Evolutionary conservation across 1,140 invertebrate species (phyloP).

Genomic region (Panonychus citri): DNA sequence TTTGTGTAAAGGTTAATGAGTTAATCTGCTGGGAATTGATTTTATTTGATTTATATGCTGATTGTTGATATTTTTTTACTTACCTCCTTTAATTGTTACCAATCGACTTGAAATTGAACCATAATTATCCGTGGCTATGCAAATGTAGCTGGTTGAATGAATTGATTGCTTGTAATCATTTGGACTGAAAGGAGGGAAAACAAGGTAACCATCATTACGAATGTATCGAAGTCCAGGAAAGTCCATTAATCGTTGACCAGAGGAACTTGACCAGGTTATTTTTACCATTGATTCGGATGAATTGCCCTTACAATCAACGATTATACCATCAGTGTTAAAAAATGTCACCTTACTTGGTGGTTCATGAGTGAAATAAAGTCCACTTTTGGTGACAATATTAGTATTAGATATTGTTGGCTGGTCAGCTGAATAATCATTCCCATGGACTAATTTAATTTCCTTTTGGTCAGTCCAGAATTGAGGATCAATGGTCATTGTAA

Average conservation of each 20-base stretch:
- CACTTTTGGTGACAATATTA: no score
- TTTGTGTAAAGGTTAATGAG: no score
- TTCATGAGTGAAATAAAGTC: conserved; percentile 26
- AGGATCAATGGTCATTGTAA: no score
- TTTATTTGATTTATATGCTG: no score
- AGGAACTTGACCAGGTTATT: conserved; percentile 39
- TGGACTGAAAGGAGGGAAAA: conserved; percentile 19
- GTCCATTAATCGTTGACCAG: conserved; percentile 64
- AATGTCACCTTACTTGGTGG: conserved; percentile 73
- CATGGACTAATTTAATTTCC: no score
- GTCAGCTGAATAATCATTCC: no score
- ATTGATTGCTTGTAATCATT: conserved; percentile 15
- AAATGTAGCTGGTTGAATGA: conserved; percentile 20
- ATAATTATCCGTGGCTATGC: conserved; percentile 21
- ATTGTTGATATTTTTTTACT: not conserved
- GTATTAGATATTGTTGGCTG: no score
- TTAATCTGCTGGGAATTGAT: no score
- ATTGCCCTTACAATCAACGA: conserved; percentile 56
- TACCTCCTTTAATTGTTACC: conserved; percentile 24
- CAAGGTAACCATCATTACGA: conserved; percentile 45
- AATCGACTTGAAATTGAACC: conserved; percentile 23
- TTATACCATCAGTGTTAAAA: conserved; percentile 73
- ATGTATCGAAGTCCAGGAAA: conserved; percentile 27
- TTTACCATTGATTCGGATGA: not conserved
- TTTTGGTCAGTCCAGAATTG: no score